Evolutionary conservation across 1,140 invertebrate species (phyloP), one percentile per base, ranked within the genome.

Genomic region (Conus betulinus): DNA sequence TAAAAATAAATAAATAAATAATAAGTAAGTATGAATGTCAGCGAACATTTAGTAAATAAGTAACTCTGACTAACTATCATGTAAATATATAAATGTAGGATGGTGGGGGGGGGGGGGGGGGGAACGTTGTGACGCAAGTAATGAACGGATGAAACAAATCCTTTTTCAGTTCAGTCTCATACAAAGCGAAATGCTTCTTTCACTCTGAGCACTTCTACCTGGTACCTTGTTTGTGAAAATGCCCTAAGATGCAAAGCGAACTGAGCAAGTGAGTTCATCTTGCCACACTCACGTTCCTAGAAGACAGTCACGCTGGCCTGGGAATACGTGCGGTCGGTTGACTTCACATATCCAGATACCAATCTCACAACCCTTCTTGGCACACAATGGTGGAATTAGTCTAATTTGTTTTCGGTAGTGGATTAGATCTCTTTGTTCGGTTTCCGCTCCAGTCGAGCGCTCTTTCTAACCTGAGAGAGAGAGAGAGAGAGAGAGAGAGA

Each of bases 401-500:
- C 51, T 53, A 81, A 81, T 53, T 81, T 81, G 79, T 81, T 81
- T 15, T 52, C 51, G 27, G 27, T 81, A 15, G 13, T 15, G 39
- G 39, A 81, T 81, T 23, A 78, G 7, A 17, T 39, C 25, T 27
- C 76, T 78, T 39, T n/a, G 67, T 20, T n/a, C 57, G 15, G 57
- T n/a, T 13, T 71, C 23, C 67, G 11, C 23, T 71, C 67, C 20
- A 7, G 67, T 20, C 67, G 20, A 20, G 67, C 20, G 67, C 67
- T 71, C 20, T 71, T 23, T 71, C 67, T 71, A 20, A 23, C 6
- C 23, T 20, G 67, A 71, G 11, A 71, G 11, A 71, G 67, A 13
- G 67, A 23, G 67, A 13, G 67, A 71, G 67, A 71, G 67, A 71
- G 67, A 71, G 67, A 71, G 67, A 71, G 67, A 71, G 67, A 71